phyloP scores from a whole-genome alignment of 2,888 invertebrate species.

The Pterobdella sp. region DNA sequence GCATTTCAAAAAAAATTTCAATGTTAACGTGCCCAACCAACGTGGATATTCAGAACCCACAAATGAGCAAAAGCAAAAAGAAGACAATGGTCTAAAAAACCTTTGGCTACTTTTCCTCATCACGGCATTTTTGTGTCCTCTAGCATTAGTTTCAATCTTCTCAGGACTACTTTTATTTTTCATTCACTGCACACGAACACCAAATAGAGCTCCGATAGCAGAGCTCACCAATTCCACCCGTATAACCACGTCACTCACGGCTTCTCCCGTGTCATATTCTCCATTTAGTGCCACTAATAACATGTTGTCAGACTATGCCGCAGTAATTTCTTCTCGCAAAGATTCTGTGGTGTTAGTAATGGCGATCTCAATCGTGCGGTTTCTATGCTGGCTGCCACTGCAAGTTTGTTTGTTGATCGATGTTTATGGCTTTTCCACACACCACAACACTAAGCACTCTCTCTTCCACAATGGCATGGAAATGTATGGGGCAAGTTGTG shows the following conservation, averaged over 20 bases:
- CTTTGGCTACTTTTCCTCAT: slow-evolving; percentile 38
- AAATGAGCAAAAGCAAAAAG: neutral
- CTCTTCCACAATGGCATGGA: slow-evolving; percentile 27
- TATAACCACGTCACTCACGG: slow-evolving; percentile 4
- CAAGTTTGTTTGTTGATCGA: slow-evolving; percentile 38
- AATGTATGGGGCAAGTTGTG: slow-evolving; percentile 35
- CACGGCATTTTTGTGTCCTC: slow-evolving; percentile 37
- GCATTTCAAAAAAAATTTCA: slow-evolving; percentile 8
- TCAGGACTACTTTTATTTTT: slow-evolving; percentile 35
- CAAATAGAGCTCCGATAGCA: slow-evolving; percentile 18
- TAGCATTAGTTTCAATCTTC: slow-evolving; percentile 34
- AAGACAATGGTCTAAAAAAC: slow-evolving; percentile 28
- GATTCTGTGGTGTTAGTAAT: slow-evolving; percentile 36
- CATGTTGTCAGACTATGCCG: neutral
- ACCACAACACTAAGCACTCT: slow-evolving; percentile 30
- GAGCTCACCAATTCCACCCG: slow-evolving; percentile 9
- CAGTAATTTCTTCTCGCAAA: slow-evolving; percentile 3
- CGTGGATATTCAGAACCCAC: neutral
- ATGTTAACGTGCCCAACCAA: neutral
- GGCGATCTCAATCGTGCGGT: slow-evolving; percentile 36
- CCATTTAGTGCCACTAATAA: neutral
- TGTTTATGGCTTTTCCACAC: slow-evolving; percentile 33
- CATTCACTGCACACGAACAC: slow-evolving; percentile 18
- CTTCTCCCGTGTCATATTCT: slow-evolving; percentile 2
- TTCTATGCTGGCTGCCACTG: slow-evolving; percentile 38